A percentile compares a stretch with the other conserved stretches of the same genome.
phyloP scores from a whole-genome alignment of 2,888 invertebrate genomes.

The Lacanobia wlatinum region DNA sequence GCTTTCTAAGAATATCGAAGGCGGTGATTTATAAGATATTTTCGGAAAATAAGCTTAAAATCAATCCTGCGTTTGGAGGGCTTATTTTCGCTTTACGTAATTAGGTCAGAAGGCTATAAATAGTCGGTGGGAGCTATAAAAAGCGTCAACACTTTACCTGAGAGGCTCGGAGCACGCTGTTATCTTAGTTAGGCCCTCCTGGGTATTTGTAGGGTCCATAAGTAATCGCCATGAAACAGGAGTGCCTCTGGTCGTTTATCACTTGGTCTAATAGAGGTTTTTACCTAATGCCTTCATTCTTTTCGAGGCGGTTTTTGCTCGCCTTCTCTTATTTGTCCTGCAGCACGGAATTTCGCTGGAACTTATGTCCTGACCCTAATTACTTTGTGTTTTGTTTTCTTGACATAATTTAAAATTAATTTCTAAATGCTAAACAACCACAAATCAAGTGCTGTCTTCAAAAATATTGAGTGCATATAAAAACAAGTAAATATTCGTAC shows the following conservation, averaged over 20 bases:
- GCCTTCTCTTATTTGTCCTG: slow-evolving; percentile 68
- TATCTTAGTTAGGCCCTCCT: slow-evolving; percentile 61
- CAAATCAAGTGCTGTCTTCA: too few relatives aligned
- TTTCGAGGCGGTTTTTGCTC: slow-evolving; percentile 74
- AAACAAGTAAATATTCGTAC: neutral
- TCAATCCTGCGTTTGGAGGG: slow-evolving; percentile 3
- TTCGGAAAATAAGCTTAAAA: slow-evolving; percentile 16
- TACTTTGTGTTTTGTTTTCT: slow-evolving; percentile 59
- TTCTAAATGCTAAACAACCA: too few relatives aligned
- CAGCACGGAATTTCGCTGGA: slow-evolving; percentile 56
- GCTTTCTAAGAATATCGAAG: slow-evolving; percentile 29
- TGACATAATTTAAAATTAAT: neutral
- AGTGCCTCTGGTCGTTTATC: slow-evolving; percentile 76
- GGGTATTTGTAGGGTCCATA: slow-evolving; percentile 64
- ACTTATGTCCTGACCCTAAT: slow-evolving; percentile 64
- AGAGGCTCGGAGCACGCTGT: slow-evolving; percentile 46
- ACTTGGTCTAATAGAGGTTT: slow-evolving; percentile 79
- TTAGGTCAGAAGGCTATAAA: slow-evolving; percentile 57
- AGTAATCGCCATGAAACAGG: slow-evolving; percentile 78
- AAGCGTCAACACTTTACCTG: slow-evolving; percentile 62
- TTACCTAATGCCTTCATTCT: slow-evolving; percentile 78
- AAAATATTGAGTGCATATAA: neutral
- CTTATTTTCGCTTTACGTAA: slow-evolving; percentile 40
- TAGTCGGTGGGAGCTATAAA: slow-evolving; percentile 49
- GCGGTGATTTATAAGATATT: slow-evolving; percentile 8